These are phyloP conservation scores for Myiagra hebetior DNA, from an alignment of 2,113 vertebrate genomes.

Conservation along the genomic window DNA sequence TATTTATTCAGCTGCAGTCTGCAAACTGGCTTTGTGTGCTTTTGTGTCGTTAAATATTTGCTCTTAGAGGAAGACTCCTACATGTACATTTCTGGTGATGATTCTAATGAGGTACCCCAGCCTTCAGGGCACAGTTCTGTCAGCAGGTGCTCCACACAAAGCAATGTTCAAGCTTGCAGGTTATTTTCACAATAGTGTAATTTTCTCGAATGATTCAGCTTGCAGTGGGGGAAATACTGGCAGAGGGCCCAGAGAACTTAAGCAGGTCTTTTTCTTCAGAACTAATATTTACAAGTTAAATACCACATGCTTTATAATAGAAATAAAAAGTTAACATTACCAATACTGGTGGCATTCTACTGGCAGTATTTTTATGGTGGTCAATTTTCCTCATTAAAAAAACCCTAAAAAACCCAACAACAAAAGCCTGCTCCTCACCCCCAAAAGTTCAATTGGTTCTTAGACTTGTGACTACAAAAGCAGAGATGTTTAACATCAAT, in stretches of 20 bases:
- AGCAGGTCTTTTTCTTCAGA: conserved; percentile 1
- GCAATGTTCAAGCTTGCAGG: conserved; percentile 11
- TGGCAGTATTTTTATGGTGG: not conserved
- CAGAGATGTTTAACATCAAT: not conserved
- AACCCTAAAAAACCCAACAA: fast-evolving
- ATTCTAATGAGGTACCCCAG: conserved; percentile 32
- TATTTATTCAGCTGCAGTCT: conserved; percentile 31
- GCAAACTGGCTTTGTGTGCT: conserved; percentile 11
- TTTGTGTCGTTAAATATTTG: conserved; percentile 51
- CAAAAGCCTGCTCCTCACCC: not conserved
- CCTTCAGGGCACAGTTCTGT: conserved; percentile 13
- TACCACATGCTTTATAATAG: not conserved
- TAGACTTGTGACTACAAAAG: not conserved
- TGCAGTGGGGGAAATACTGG: conserved; percentile 11
- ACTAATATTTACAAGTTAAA: conserved; percentile 45
- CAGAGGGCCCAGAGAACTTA: conserved; percentile 15
- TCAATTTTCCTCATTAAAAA: not conserved
- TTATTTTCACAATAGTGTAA: conserved; percentile 11
- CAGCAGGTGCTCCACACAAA: conserved; percentile 21
- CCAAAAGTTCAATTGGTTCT: not conserved
- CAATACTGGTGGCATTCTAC: not conserved
- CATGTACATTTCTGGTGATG: conserved; percentile 17
- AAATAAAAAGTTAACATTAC: not conserved
- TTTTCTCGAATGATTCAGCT: conserved; percentile 33
- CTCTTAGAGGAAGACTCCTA: conserved; percentile 19